Percentiles rank a stretch among this genome's conserved stretches.
Conservation (phyloP, 2,113 vertebrate species). For the Helogale parvula region DNA sequence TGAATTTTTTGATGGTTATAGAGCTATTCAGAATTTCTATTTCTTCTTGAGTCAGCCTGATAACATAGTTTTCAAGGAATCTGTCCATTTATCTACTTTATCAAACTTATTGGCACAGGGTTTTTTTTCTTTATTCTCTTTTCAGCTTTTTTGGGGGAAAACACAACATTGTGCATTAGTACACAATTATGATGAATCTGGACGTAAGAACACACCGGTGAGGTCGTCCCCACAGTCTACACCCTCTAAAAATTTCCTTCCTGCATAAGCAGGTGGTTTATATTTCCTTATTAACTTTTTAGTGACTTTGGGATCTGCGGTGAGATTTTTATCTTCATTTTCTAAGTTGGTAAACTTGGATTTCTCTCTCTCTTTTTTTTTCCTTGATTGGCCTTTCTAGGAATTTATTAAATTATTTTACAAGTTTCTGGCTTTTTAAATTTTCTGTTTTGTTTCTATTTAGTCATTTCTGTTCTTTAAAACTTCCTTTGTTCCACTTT, state of each 20-base stretch:
- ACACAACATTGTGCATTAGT: neutral
- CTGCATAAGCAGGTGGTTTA: fast-evolving
- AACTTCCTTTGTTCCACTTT: neutral
- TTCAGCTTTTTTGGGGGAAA: neutral
- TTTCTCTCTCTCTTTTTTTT: neutral
- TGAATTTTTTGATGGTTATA: neutral
- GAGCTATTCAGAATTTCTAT: neutral
- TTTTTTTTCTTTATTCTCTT: neutral
- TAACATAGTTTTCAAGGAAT: neutral
- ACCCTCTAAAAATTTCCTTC: neutral
- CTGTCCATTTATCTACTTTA: neutral
- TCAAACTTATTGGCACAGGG: neutral
- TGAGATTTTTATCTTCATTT: neutral
- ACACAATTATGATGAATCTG: neutral
- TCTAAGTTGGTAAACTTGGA: neutral
- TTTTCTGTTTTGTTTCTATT: neutral
- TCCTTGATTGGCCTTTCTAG: neutral
- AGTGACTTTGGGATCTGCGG: neutral
- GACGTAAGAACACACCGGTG: neutral
- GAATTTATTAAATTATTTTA: neutral
- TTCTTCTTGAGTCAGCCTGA: neutral
- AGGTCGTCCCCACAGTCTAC: fast-evolving
- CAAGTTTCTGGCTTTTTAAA: neutral
- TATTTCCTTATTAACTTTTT: neutral
- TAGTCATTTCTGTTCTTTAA: neutral